phyloP scores from a whole-genome alignment of 2,113 vertebrate genomes.

The Manacus vitellinus region DNA sequence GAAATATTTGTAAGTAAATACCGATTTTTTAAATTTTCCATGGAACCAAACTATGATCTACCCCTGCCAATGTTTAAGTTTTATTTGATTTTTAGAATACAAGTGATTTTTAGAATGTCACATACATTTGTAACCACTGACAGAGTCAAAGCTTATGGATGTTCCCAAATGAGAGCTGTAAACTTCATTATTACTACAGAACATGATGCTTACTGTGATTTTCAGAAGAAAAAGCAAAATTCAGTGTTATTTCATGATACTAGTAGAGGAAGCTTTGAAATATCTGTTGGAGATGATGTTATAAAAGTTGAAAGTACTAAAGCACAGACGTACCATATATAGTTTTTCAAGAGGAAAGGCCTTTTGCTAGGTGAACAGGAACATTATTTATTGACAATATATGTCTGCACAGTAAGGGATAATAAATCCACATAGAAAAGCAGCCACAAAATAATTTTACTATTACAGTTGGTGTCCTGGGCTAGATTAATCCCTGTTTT shows the following conservation, averaged over 20 bases:
- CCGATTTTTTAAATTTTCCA: not conserved
- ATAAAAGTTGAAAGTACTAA: not conserved
- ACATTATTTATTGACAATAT: constrained; percentile 23
- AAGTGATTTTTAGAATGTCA: not conserved
- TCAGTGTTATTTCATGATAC: not conserved
- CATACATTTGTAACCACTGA: not conserved
- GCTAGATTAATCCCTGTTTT: constrained; percentile 10
- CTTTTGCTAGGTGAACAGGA: constrained; percentile 10
- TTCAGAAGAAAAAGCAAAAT: not conserved
- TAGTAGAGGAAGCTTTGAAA: not conserved
- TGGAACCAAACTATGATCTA: not conserved
- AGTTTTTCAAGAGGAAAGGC: not conserved
- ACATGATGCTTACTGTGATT: not conserved
- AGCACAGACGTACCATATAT: not conserved
- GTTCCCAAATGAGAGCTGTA: not conserved
- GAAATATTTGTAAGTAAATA: not conserved
- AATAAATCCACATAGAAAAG: constrained; percentile 45
- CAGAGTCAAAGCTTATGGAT: not conserved
- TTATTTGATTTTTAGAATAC: not conserved
- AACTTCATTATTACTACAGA: not conserved
- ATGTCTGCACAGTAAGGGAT: not conserved
- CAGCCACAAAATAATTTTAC: constrained; percentile 29
- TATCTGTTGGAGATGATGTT: not conserved
- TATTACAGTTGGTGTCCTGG: constrained; percentile 3
- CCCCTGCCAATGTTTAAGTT: not conserved